Evolutionary conservation across 2,888 invertebrate genomes (phyloP), one percentile per base, ranked within the genome.

Genomic region (Erebia palarica): DNA sequence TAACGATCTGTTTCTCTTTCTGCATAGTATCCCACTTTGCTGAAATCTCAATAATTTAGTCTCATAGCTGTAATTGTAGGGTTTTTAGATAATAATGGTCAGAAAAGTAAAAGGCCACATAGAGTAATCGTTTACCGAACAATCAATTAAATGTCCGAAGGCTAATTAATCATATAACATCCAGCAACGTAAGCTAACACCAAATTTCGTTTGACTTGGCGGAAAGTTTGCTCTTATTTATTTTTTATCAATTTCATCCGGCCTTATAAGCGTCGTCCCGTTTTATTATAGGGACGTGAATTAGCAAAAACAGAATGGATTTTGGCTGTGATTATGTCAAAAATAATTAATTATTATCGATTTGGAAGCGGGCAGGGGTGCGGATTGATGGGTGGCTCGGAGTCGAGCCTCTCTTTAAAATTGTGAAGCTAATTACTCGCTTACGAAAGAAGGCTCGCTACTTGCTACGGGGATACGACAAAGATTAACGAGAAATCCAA

Each of bases 331-430:
- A 95, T 95, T 95, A 95, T 94, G 95, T 95, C 95, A 94, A 95
- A 95, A 95, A 95, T 95, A 95, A 95, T 95, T 95, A 95, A 95
- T 95, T 95, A 95, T 94, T 94, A 94, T 94, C 94, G 94, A 94
- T 94, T 94, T 86, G 81, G 82, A 79, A 80, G 82, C 84, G 86
- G 82, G 84, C 86, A 85, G 88, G 90, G 90, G 90, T 84, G 87
- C 79, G 86, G 88, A 89, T 89, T 90, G 92, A 91, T 86, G 90
- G 86, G 83, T 81, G 84, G 80, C 82, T 83, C 80, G 73, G 83
- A 81, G 81, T 80, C 81, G 84, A 84, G 85, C 73, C 85, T 85
- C 87, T 90, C 85, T 90, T 90, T 89, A 89, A 89, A 90, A 90
- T 89, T 86, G 83, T 84, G 84, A 89, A 91, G 90, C 91, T 92